A percentile compares a stretch with the other conserved stretches of the same genome.
phyloP scores from a whole-genome alignment of 1,140 invertebrate genomes.

The Propsilocerus akamusi region DNA sequence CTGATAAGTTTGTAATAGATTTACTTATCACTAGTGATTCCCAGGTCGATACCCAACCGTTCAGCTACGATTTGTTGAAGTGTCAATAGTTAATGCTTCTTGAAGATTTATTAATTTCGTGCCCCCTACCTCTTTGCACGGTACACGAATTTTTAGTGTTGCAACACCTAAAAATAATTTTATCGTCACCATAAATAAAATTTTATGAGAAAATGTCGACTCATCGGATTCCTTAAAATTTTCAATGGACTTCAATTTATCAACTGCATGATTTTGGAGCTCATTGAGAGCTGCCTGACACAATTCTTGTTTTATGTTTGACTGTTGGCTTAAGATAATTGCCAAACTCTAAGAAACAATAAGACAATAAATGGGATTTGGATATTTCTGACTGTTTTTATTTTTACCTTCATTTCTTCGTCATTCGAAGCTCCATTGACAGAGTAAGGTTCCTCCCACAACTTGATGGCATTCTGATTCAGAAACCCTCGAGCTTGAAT shows the following conservation, averaged over 20 bases:
- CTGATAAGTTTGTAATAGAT: neutral
- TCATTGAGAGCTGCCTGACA: slow-evolving; percentile 33
- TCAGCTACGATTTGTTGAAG: slow-evolving; percentile 30
- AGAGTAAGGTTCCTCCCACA: slow-evolving; percentile 52
- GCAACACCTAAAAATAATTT: slow-evolving; percentile 11
- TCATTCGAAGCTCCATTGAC: slow-evolving; percentile 25
- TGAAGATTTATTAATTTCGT: slow-evolving; percentile 26
- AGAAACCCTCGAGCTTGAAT: slow-evolving; percentile 41
- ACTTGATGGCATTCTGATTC: slow-evolving; percentile 41
- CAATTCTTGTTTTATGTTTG: slow-evolving; percentile 28
- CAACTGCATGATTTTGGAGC: slow-evolving; percentile 44
- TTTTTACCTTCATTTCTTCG: slow-evolving; percentile 26
- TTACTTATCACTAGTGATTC: slow-evolving; percentile 9
- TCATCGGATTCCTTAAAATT: slow-evolving; percentile 41
- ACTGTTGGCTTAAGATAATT: slow-evolving; percentile 27
- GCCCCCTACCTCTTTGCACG: slow-evolving; percentile 16
- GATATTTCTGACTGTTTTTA: neutral
- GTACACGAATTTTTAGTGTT: slow-evolving; percentile 17
- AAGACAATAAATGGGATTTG: neutral
- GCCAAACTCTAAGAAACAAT: slow-evolving; percentile 32
- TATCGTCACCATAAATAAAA: slow-evolving; percentile 14
- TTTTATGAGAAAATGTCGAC: slow-evolving; percentile 38
- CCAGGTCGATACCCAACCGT: no score
- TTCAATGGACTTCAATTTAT: slow-evolving; percentile 39
- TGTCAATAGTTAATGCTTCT: slow-evolving; percentile 27